These are phyloP conservation scores for Antechinus stuartii DNA, from an alignment of 2,113 vertebrate genomes.

Conservation along the genomic window DNA sequence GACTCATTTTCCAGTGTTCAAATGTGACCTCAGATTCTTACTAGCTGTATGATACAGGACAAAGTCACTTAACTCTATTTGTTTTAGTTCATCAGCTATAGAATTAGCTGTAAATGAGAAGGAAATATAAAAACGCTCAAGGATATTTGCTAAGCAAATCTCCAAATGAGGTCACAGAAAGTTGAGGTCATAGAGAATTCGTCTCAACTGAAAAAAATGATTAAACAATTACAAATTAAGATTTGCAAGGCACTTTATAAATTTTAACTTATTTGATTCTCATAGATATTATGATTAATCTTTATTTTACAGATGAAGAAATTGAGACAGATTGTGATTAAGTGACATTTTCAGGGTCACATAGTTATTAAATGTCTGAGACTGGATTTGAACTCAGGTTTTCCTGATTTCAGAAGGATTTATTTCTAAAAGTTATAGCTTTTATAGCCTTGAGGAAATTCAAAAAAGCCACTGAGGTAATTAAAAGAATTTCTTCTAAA, in stretches of 20 bases:
- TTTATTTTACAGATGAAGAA: background rate
- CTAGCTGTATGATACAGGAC: no score
- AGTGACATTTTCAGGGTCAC: background rate
- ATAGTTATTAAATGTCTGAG: background rate
- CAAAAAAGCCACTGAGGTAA: background rate
- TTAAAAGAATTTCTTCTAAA: background rate
- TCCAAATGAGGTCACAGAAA: no score
- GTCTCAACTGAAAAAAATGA: no score
- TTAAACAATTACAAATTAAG: background rate
- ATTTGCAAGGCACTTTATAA: background rate
- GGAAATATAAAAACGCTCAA: no score
- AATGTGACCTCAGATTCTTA: no score
- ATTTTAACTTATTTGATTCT: background rate
- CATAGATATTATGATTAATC: background rate
- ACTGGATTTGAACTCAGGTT: background rate
- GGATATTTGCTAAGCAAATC: no score
- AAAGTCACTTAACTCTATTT: no score
- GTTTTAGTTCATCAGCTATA: no score
- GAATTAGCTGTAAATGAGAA: no score
- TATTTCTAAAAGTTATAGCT: background rate
- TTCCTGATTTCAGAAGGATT: background rate
- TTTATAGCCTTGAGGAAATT: background rate
- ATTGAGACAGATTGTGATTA: background rate
- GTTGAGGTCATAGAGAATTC: no score
- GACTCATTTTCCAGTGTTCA: no score